A percentile compares a stretch with the other conserved stretches of the same genome.
Conservation (phyloP, 92 coral and sea anemone species). For the Epizoanthus rinbou region DNA sequence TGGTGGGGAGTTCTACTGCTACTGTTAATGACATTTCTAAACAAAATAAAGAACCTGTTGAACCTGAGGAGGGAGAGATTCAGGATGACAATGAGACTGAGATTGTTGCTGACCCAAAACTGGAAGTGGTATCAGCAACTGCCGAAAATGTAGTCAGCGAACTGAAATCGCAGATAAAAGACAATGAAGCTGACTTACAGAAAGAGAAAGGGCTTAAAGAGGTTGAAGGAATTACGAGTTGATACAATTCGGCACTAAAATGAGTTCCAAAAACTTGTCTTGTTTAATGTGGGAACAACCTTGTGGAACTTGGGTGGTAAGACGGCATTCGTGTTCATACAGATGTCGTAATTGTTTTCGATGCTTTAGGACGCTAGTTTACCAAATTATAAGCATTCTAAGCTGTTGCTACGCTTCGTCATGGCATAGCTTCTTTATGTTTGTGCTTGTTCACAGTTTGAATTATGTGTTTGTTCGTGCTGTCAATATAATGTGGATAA, state of each 20-base stretch:
- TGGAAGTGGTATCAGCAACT: not conserved
- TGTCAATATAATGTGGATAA: not conserved
- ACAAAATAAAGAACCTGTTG: conserved; percentile 40
- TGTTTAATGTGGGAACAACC: not conserved
- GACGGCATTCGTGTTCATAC: not conserved
- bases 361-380: not conserved
- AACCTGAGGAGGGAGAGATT: conserved; percentile 83
- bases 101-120: not conserved
- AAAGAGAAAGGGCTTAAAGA: conserved; percentile 8
- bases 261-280: conserved; percentile 17
- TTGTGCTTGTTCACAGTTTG: too few relatives aligned
- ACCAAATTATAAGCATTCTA: too few relatives aligned
- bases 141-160: conserved; percentile 15
- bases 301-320: not conserved
- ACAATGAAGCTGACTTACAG: conserved; percentile 9
- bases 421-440: too few relatives aligned
- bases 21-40: conserved; percentile 1
- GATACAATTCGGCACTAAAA: conserved; percentile 7
- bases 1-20: conserved; percentile 10
- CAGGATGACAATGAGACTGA: conserved; percentile 65
- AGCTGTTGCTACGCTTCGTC: too few relatives aligned
- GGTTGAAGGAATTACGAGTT: conserved; percentile 27
- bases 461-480: not conserved
- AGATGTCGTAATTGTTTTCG: not conserved
- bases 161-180: conserved; percentile 30